Percentiles rank a stretch among this genome's conserved stretches.
Conservation (phyloP, 1,140 invertebrate genomes). For the Ephestia elutella region DNA sequence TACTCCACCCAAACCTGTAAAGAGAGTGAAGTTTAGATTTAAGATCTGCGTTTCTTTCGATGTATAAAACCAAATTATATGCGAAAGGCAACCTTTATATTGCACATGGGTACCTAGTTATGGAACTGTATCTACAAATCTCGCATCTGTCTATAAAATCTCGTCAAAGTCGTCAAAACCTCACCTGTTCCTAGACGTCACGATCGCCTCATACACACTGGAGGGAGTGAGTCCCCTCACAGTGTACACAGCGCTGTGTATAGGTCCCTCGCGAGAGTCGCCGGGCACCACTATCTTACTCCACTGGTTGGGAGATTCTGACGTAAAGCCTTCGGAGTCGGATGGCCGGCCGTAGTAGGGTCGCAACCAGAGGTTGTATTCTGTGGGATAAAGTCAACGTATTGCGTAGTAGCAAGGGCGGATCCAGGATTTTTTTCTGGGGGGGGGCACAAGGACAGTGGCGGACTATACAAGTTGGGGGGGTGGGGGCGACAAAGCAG, state of each 20-base stretch:
- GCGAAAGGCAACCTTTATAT: too few species aligned
- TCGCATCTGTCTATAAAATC: too few species aligned
- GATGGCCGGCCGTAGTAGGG: slow-evolving; percentile 60
- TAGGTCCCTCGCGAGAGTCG: slow-evolving; percentile 77
- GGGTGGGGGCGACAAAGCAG: too few species aligned
- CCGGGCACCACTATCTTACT: slow-evolving; percentile 81
- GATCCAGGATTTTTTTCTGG: background rate
- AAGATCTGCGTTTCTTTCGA: background rate
- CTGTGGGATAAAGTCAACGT: slow-evolving; percentile 41
- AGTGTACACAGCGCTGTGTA: slow-evolving; percentile 80
- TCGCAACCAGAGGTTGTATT: slow-evolving; percentile 82
- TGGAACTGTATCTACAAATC: too few species aligned
- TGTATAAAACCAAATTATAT: too few species aligned
- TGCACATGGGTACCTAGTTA: too few species aligned
- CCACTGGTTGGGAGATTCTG: slow-evolving; percentile 75
- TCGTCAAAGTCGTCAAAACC: too few species aligned
- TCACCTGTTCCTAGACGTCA: slow-evolving; percentile 80
- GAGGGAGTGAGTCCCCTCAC: slow-evolving; percentile 79
- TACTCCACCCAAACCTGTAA: slow-evolving; percentile 80
- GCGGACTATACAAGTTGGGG: too few species aligned
- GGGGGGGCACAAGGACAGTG: too few species aligned
- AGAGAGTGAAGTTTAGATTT: background rate
- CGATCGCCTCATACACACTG: slow-evolving; percentile 80
- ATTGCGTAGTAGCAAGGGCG: too few species aligned
- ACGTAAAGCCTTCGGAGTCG: slow-evolving; percentile 51